Base-by-base conservation (phyloP, 2,888 invertebrate genomes). In the Cynaeus angustus region DNA sequence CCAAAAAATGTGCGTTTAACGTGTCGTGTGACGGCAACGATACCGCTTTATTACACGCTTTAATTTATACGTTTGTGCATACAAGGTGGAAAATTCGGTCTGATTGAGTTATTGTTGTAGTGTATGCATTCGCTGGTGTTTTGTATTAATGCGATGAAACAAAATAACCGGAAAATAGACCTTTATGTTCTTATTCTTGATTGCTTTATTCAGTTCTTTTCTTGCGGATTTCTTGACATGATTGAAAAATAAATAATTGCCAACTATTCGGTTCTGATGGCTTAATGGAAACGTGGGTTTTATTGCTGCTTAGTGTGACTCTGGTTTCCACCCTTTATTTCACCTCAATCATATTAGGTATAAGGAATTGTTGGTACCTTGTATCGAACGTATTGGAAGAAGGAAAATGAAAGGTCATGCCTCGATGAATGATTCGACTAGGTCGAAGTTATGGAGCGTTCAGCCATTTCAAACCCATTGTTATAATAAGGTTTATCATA, bases 121-220 rank as follows among this genome's bases (percentile, higher is more conserved):
- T 38, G 30, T 61, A 7, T 9, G 33, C 16, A 41, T 37, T 56
- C 9, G 26, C 56, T 21, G 16, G n/a, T 43, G 43, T 16, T 28
- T 28, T 30, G 30, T 58, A 37, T 58, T 55, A 65, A 65, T 46
- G 55, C 55, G 46, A 66, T 66, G 56, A 56, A 66, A 56, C 48
- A 55, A 56, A 66, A 66, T 66, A 56, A 48, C 56, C 56, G 56
- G 66, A 66, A 66, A 66, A 66, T 66, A 66, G 66, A 66, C 48
- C 38, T 66, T 66, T 66, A 66, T 56, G 45, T 66, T 21, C 56
- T 38, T 46, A 37, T 56, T 66, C 30, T 59, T 65, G 53, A 53
- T 65, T 65, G 46, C 45, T 45, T 65, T 65, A 55, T 65, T 65
- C 52, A 62, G 37, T n/a, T 61, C 14, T 9, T 21, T 13, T 58